Base-by-base conservation (phyloP, 2,113 vertebrate genomes). In the Urocynchramus pylzowi region DNA sequence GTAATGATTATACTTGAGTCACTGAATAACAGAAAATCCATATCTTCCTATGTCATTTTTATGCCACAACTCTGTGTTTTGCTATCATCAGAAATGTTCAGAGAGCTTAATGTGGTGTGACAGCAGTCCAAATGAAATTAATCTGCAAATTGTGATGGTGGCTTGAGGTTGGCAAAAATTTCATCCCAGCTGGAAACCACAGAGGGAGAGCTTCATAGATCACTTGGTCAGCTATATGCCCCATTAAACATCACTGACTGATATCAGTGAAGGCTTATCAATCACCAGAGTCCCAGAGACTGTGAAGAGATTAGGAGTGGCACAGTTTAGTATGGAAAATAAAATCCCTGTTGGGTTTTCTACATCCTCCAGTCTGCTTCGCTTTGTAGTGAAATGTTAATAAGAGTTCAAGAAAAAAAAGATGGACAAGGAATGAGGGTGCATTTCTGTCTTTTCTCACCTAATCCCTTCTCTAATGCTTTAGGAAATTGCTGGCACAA, bases 111-210 rank as follows among this genome's bases (percentile, higher is more conserved):
- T 94, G 90, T 65, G 42, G 83, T 90, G 80, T 92, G 76, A 95
- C 90, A 93, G 82, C 57, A 80, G 92, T 83, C 85, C 88, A 88
- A 88, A 86, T 42, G 59, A 92, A 95, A 94, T 96, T 96, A 94
- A 90, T 93, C 76, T 90, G 50, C 76, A 84, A 74, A 69, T 64
- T 61, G 71, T 77, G 68, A 80, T 42, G 67, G 65, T 87, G 87
- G 81, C 78, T 89, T 85, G 89, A 83, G 59, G 74, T 80, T 94
- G 86, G 69, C 84, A 94, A 91, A 65, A 67, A 89, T 89, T 87
- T 85, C 39, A 93, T 79, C 81, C 50, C 90, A 94, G 91, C 70
- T 93, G 87, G 91, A 94, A 96, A 73, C 12, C 27, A 10, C 82
- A 76, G 53, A 59, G 45, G 59, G 67, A 91, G 84, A 91, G 81